Percentiles rank a stretch among this genome's conserved stretches.
Evolutionary conservation across 2,888 invertebrate genomes (phyloP).

Genomic region (Pherbina coryleti): DNA sequence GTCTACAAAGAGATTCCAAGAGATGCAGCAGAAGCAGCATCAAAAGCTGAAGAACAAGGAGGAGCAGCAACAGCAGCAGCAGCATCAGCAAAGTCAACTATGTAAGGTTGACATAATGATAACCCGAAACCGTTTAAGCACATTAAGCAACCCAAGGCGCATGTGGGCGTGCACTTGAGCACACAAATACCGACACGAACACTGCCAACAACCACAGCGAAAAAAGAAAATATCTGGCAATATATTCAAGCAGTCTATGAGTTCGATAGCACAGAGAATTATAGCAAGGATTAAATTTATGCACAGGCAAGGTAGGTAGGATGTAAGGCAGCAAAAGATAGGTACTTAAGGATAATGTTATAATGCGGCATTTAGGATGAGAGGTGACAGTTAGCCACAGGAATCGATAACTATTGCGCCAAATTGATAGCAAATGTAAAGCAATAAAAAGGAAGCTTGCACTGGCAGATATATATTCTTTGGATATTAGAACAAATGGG

Average conservation of each 20-base stretch:
- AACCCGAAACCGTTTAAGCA: conserved; percentile 16
- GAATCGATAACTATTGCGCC: neutral
- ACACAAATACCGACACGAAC: neutral
- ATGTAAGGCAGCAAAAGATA: too few relatives aligned
- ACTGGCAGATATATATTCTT: too few relatives aligned
- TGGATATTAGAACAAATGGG: too few relatives aligned
- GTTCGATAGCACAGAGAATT: neutral
- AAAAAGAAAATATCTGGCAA: neutral
- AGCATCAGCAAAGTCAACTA: neutral
- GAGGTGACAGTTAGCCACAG: neutral
- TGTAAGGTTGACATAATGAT: conserved; percentile 9
- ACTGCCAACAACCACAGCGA: neutral
- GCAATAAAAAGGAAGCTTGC: too few relatives aligned
- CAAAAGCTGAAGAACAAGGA: too few relatives aligned
- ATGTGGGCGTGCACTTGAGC: neutral
- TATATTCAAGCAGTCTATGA: too few relatives aligned
- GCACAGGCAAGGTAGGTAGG: neutral
- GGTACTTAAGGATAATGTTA: too few relatives aligned
- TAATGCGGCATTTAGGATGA: neutral
- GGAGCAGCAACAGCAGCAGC: too few relatives aligned
- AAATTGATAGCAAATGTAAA: neutral
- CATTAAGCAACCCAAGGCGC: neutral
- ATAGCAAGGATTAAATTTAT: neutral
- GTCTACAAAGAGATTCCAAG: neutral
- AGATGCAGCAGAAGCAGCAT: neutral